These are phyloP conservation scores for Branchellion lobata DNA, from an alignment of 2,888 invertebrate genomes.

Conservation along the genomic window DNA sequence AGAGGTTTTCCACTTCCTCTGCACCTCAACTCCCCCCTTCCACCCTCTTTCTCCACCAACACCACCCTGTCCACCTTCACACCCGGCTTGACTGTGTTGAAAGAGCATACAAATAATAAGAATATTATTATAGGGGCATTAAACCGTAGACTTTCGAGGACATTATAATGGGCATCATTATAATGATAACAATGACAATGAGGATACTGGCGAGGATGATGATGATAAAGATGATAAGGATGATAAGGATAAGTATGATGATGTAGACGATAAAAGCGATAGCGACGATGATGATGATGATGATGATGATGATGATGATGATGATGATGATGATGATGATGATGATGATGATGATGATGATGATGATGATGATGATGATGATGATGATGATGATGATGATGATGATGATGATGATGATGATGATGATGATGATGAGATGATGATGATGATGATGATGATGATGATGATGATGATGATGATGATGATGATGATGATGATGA, in stretches of 20 bases:
- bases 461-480: slow-evolving; percentile 21
- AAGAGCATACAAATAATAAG: too few species aligned
- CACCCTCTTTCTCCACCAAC: neutral
- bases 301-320: slow-evolving; percentile 30
- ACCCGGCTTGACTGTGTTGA: neutral
- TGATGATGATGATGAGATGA: slow-evolving; percentile 1
- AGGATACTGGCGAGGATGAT: too few species aligned
- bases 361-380: slow-evolving; percentile 37
- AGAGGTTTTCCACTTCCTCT: neutral
- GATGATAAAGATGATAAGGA: too few species aligned
- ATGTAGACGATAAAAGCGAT: neutral
- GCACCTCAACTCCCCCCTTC: neutral
- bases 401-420: slow-evolving; percentile 12
- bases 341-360: slow-evolving; percentile 32
- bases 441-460: slow-evolving; percentile 21
- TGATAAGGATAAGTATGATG: too few species aligned
- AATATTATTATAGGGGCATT: neutral
- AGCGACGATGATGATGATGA: neutral
- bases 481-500: slow-evolving; percentile 12
- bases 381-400: slow-evolving; percentile 23
- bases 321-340: slow-evolving; percentile 28
- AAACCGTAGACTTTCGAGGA: neutral
- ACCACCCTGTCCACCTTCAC: neutral
- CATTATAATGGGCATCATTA: neutral
- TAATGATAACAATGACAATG: neutral